Evolutionary conservation across 2,113 vertebrate species (phyloP), one percentile per base, ranked within the genome.

Genomic region (Epinephelus moara): DNA sequence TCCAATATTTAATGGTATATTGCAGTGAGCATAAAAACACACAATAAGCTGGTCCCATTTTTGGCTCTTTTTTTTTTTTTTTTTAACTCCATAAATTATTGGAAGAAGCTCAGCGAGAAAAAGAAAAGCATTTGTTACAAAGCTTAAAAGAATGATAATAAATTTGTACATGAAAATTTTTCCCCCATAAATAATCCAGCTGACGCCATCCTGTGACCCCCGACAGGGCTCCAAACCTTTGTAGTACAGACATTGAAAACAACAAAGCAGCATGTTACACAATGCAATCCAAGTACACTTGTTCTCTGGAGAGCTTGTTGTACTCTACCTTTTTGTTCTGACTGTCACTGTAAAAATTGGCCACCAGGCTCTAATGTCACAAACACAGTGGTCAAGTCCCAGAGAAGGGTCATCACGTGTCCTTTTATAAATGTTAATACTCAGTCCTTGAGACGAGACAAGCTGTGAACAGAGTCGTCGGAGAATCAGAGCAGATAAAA

Each of bases 401-500:
- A 27, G 3, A 0, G 15, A 56, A 40, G 50, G 72, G 14, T 82
- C 73, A 14, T 53, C 42, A 4, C 72, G 17, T 71, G 62, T 45
- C 85, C 76, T 37, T 42, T 52, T 55, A 2, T 30, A 12, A 19
- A 12, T 13, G 42, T 57, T 60, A 21, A 57, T 17, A 30, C 83
- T 86, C 57, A n/a, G 33, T 84, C 62, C 64, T 78, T 8, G 23
- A 82, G 75, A 80, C 10, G 49, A 78, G 59, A n/a, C 75, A n/a
- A 75, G 81, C 85, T 50, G 78, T 21, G 68, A 84, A 60, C 78
- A 42, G 6, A 60, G 59, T 70, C 69, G 68, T 67, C 1, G 25
- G 77, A 86, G 62, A 77, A 79, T 81, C 74, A 19, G 42, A 82
- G 57, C 25, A 62, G 64, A 89, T 81, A 64, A 80, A 87, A 75